Evolutionary conservation across 2,113 vertebrate species (phyloP), one percentile per base, ranked within the genome.

Genomic region (Struthidea cinerea): DNA sequence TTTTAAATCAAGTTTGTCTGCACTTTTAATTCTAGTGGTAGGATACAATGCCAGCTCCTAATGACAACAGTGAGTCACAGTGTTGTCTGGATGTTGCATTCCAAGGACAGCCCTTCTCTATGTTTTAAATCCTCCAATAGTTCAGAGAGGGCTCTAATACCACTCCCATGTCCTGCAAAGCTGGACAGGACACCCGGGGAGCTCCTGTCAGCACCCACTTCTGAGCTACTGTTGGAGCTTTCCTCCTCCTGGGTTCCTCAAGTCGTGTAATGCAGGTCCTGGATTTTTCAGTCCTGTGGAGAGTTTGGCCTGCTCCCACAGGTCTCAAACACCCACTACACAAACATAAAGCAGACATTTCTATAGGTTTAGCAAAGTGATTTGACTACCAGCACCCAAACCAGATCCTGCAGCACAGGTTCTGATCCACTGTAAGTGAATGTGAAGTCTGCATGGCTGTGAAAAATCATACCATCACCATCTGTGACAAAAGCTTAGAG

Each of bases 281-380:
- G 59, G 4, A 19, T 15, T 41, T 32, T 55, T n/a, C 49, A 70
- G 69, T 18, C 41, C n/a, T 9, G 33, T 7, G 24, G 7, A 61
- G 32, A 63, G 53, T 16, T 55, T n/a, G n/a, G 53, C 26, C 27
- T 65, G 46, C 10, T 32, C 24, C 44, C 71, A 44, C 1, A 1
- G 22, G 33, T 28, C 73, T 44, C 49, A 60, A 30, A 68, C 59
- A 49, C 4, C 6, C 46, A 24, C 41, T 8, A 16, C 23, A 46
- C 37, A 42, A 67, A 32, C 11, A 39, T 0, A 21, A 0, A 1
- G 35, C 0, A 37, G 20, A 30, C 0, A 6, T 44, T 85, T 41
- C 91, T 13, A 6, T 0, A 69, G 59, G 7, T 69, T 56, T 44
- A 88, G 27, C 21, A 33, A 85, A 52, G 21, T 15, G 37, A 61